A percentile compares a stretch with the other conserved stretches of the same genome.
Evolutionary conservation across 2,888 invertebrate species (phyloP).

Genomic region (Dicroscelio sp.): DNA sequence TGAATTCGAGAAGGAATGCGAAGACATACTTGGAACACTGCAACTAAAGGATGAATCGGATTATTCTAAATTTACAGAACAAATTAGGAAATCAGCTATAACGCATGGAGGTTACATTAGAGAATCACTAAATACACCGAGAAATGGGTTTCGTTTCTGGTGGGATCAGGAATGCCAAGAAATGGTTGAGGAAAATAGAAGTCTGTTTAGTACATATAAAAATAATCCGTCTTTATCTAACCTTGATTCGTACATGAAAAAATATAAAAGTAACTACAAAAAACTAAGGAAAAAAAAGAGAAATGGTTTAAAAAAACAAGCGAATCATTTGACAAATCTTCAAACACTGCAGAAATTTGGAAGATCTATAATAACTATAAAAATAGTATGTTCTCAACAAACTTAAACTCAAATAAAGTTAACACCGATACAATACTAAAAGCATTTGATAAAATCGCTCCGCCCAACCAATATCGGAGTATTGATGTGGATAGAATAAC

Average conservation of each 20-base stretch:
- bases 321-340: background rate
- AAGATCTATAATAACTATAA: background rate
- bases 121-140: background rate
- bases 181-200: background rate
- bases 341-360: background rate
- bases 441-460: conserved; percentile 17
- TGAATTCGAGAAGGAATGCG: background rate
- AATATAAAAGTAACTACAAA: background rate
- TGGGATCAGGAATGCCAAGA: conserved; percentile 27
- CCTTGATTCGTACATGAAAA: background rate
- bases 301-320: background rate
- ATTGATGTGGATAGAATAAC: background rate
- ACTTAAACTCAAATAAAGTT: background rate
- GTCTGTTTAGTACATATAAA: background rate
- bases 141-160: conserved; percentile 8
- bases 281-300: conserved; percentile 6
- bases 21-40: background rate
- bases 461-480: background rate
- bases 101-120: background rate
- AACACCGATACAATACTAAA: background rate
- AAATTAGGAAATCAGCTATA: background rate
- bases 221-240: background rate
- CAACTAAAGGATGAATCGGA: background rate
- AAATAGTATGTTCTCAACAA: background rate
- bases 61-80: background rate